Evolutionary conservation across 2,113 vertebrate genomes (phyloP).

Genomic region (Gulo gulo): DNA sequence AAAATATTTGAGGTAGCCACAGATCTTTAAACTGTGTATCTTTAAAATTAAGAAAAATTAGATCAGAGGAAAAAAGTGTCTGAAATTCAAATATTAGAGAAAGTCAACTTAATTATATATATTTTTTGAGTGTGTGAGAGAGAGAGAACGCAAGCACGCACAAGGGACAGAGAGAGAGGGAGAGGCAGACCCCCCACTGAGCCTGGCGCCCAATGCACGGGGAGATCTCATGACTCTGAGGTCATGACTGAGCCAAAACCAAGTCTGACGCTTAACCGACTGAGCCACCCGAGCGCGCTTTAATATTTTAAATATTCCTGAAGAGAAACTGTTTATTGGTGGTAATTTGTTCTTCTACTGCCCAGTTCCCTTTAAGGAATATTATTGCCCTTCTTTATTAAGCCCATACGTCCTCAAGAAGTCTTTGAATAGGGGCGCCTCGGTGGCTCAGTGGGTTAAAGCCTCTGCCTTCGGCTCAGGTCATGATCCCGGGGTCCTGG

Average conservation of each 20-base stretch:
- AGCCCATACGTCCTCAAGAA: neutral
- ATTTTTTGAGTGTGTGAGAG: too few relatives aligned
- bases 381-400: neutral
- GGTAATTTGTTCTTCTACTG: neutral
- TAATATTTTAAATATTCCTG: neutral
- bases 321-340: neutral
- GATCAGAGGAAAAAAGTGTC: neutral
- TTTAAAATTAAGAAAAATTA: conserved; percentile 42
- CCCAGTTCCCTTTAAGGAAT: neutral
- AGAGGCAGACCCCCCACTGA: neutral
- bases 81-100: neutral
- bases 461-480: too few relatives aligned
- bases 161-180: neutral
- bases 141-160: neutral
- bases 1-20: neutral
- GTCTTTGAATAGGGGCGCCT: neutral
- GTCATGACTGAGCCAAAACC: neutral
- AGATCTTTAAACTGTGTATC: neutral
- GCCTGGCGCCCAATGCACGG: neutral
- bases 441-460: too few relatives aligned
- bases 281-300: neutral
- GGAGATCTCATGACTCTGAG: neutral
- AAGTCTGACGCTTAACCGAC: neutral
- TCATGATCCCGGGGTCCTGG: too few relatives aligned
- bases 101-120: neutral